Percentiles rank a stretch among this genome's conserved stretches.
Conservation (phyloP, 2,113 vertebrate genomes). For the Nothoprocta pentlandii region DNA sequence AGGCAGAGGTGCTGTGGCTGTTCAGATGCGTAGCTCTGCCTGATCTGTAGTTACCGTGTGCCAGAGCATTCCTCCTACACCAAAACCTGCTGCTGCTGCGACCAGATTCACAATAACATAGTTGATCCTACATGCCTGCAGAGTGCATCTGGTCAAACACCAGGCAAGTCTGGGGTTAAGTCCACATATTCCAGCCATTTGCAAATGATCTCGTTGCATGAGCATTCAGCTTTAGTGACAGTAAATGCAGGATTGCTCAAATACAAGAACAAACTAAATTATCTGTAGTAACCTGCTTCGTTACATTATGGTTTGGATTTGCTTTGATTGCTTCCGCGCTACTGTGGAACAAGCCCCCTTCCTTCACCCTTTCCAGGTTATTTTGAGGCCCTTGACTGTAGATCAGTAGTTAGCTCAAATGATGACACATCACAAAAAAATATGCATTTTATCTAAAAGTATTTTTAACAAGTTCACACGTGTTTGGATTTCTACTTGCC, state of each 20-base stretch:
- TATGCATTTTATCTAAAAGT: neutral
- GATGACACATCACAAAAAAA: neutral
- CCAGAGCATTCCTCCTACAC: neutral
- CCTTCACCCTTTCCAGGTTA: neutral
- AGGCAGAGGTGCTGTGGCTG: neutral
- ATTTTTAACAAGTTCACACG: neutral
- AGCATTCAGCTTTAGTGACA: neutral
- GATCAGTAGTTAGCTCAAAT: neutral
- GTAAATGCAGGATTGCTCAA: neutral
- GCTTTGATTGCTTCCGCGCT: neutral
- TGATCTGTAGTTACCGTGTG: neutral
- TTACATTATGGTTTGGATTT: neutral
- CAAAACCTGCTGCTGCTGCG: neutral
- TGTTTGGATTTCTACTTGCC: neutral
- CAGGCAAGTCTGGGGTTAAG: neutral
- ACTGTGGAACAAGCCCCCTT: neutral
- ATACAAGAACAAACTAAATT: neutral
- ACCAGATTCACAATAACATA: neutral
- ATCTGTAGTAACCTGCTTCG: neutral
- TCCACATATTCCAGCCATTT: fast-evolving
- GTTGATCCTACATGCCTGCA: neutral
- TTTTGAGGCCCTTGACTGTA: neutral
- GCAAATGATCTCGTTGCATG: neutral
- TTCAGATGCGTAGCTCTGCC: neutral
- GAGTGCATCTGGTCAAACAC: neutral